phyloP scores from a whole-genome alignment of 2,888 invertebrate genomes.

The Saturnia japonica region DNA sequence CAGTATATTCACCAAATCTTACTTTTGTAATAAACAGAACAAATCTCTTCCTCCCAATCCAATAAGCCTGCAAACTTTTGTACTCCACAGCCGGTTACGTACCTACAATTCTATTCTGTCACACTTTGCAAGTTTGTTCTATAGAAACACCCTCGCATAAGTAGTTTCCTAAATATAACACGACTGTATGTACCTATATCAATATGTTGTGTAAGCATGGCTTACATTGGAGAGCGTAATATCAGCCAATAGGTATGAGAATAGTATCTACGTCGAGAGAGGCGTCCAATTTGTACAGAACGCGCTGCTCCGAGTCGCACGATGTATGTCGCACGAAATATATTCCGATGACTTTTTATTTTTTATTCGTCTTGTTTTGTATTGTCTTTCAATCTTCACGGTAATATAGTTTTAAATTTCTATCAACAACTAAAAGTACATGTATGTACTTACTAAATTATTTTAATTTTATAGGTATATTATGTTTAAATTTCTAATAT shows the following conservation, averaged over 20 bases:
- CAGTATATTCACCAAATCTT: background rate
- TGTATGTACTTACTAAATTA: background rate
- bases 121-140: constrained; percentile 42
- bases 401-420: too few species aligned
- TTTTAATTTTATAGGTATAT: background rate
- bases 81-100: constrained; percentile 11
- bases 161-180: constrained; percentile 26
- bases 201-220: constrained; percentile 38
- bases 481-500: too few species aligned
- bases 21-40: constrained; percentile 20
- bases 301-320: constrained; percentile 44
- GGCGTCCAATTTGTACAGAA: constrained; percentile 63
- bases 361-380: constrained; percentile 27
- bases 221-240: constrained; percentile 47
- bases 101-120: constrained; percentile 35
- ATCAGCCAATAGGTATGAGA: constrained; percentile 63
- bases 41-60: constrained; percentile 17
- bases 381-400: constrained; percentile 14
- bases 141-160: constrained; percentile 32
- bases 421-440: too few species aligned
- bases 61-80: constrained; percentile 20
- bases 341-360: constrained; percentile 39
- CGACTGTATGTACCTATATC: constrained; percentile 32
- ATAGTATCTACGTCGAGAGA: constrained; percentile 47
- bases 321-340: constrained; percentile 35